phyloP scores from a whole-genome alignment of 2,797 vertebrate species.

The Microctenopoma stevenorrisi region DNA sequence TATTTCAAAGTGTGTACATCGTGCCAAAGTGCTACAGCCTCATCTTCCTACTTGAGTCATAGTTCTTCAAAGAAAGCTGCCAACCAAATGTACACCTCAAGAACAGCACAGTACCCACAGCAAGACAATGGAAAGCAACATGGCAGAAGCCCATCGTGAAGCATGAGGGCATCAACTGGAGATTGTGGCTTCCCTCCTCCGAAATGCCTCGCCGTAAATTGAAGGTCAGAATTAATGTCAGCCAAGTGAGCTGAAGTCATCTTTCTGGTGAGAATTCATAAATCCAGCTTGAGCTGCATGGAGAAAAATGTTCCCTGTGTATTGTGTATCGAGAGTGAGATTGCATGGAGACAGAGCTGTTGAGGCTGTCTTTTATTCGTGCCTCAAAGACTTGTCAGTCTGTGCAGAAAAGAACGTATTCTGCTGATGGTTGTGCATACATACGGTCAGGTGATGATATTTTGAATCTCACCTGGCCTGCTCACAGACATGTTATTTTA shows the following conservation, averaged over 20 bases:
- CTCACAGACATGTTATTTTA: slow-evolving; percentile 22
- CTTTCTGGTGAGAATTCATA: slow-evolving; percentile 31
- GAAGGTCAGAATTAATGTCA: slow-evolving; percentile 54
- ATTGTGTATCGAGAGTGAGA: slow-evolving; percentile 28
- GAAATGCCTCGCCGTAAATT: slow-evolving; percentile 30
- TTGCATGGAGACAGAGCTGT: slow-evolving; percentile 21
- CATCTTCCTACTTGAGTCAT: slow-evolving; percentile 54
- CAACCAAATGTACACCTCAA: slow-evolving; percentile 28
- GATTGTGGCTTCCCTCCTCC: slow-evolving; percentile 26
- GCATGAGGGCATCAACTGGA: slow-evolving; percentile 7
- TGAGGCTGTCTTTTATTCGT: slow-evolving; percentile 9
- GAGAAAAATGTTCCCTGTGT: slow-evolving; percentile 13
- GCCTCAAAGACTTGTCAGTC: slow-evolving; percentile 15
- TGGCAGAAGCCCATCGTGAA: slow-evolving; percentile 6
- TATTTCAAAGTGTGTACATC: slow-evolving; percentile 37
- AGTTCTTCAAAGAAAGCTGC: slow-evolving; percentile 33
- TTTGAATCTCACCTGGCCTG: slow-evolving; percentile 29
- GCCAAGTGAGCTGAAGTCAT: slow-evolving; percentile 39
- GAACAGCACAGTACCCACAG: slow-evolving; percentile 15
- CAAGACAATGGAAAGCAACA: slow-evolving; percentile 22
- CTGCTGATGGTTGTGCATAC: slow-evolving; percentile 17
- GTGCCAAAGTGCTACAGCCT: slow-evolving; percentile 48
- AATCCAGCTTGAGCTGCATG: slow-evolving; percentile 25
- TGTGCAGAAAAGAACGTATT: slow-evolving; percentile 3
- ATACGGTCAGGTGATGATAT: slow-evolving; percentile 3